Percentiles rank a stretch among this genome's conserved stretches.
Evolutionary conservation across 92 coral and sea anemone genomes (phyloP).

Genomic region (Parazoanthus atlanticus): DNA sequence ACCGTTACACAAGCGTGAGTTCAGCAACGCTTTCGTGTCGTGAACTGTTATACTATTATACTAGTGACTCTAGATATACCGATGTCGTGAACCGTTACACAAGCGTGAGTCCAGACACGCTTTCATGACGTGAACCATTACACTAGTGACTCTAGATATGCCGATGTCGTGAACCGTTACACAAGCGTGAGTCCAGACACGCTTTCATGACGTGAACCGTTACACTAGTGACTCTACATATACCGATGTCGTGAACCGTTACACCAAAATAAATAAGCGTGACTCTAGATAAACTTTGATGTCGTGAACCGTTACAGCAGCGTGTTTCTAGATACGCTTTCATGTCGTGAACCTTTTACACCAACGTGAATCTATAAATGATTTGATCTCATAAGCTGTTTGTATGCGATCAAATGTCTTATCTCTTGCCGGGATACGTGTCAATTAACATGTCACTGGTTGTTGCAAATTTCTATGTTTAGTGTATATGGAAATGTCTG

Average conservation of each 20-base stretch:
- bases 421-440: too few relatives aligned
- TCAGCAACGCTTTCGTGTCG: background rate
- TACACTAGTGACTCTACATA: background rate
- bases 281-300: background rate
- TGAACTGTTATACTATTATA: background rate
- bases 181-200: background rate
- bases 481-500: too few relatives aligned
- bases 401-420: too few relatives aligned
- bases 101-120: background rate
- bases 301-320: background rate
- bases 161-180: background rate
- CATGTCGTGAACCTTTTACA: background rate
- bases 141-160: background rate
- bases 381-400: background rate
- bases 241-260: background rate
- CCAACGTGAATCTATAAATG: background rate
- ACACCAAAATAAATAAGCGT: background rate
- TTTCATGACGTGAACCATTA: background rate
- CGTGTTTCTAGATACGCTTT: background rate
- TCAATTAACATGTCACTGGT: too few relatives aligned
- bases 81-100: background rate
- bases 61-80: background rate
- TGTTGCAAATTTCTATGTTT: too few relatives aligned
- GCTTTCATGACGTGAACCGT: background rate
- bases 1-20: background rate